Evolutionary conservation across 2,888 invertebrate species (phyloP).

Genomic region (Diarsia mendica): DNA sequence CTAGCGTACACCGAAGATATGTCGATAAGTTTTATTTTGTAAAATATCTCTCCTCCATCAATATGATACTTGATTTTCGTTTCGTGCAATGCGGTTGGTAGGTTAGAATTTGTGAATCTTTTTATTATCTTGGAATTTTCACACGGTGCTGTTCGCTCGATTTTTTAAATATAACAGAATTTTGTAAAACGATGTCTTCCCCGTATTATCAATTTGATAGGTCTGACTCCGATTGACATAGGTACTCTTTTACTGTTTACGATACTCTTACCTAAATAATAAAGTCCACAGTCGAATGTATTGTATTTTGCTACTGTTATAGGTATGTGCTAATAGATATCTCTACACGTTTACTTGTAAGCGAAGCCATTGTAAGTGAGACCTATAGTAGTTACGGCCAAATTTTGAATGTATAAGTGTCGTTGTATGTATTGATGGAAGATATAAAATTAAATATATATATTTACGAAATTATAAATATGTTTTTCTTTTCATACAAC

Average conservation of each 20-base stretch:
- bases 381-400: slow-evolving; percentile 84
- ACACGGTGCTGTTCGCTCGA: slow-evolving; percentile 77
- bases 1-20: slow-evolving; percentile 91
- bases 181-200: slow-evolving; percentile 84
- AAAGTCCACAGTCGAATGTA: slow-evolving; percentile 51
- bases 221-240: slow-evolving; percentile 70
- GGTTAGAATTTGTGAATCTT: slow-evolving; percentile 69
- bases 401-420: slow-evolving; percentile 87
- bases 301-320: slow-evolving; percentile 52
- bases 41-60: slow-evolving; percentile 90
- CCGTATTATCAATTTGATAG: slow-evolving; percentile 77
- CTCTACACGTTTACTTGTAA: slow-evolving; percentile 68
- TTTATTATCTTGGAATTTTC: slow-evolving; percentile 68
- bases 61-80: slow-evolving; percentile 83
- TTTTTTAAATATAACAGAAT: slow-evolving; percentile 68
- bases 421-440: slow-evolving; percentile 91
- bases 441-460: slow-evolving; percentile 91
- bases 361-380: slow-evolving; percentile 83
- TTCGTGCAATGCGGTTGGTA: slow-evolving; percentile 76
- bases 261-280: slow-evolving; percentile 31
- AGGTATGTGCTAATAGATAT: slow-evolving; percentile 54
- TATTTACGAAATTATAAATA: slow-evolving; percentile 88
- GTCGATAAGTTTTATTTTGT: slow-evolving; percentile 90
- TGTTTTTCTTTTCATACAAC: slow-evolving; percentile 69
- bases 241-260: slow-evolving; percentile 58